Base-by-base conservation (phyloP, 2,888 invertebrate species). In the Macrosoma leucophasiata region DNA sequence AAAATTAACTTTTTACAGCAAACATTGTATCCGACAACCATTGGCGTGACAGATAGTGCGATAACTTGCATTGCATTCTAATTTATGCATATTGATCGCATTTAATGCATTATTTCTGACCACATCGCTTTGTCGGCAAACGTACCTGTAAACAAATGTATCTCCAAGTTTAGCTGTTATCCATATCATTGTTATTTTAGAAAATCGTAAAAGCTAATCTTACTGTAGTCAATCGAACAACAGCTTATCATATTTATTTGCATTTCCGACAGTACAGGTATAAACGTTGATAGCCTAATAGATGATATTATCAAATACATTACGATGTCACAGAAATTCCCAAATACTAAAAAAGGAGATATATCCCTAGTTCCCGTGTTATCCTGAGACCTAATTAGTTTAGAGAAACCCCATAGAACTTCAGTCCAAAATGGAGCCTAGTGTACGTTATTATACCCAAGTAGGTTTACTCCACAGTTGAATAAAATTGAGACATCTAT, bases 81-180 rank as follows among this genome's bases (percentile, higher is more conserved):
- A 58, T 66, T 66, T 74, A 55, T 66, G 73, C 76, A 77, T 77
- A 72, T 62, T 62, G 57, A 72, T 58, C 64, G 72, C 81, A 77
- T 75, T 63, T 51, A 62, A 62, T 61, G 65, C 71, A 76, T 73
- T 71, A 64, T 63, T 66, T 61, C 63, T 69, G 50, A 72, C 71
- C 76, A 79, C 79, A 82, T 81, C 69, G 84, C 82, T 84, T 82
- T 68, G 55, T 73, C 67, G 65, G 75, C 70, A 70, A 58, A 66
- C 66, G 64, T 61, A 56, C 58, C 55, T 57, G 59, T 64, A 51
- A 47, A 52, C 55, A 39, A 43, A 50, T n/a, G 50, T 53, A 52
- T 55, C 46, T 41, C 45, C 48, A 73, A 77, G 76, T 59, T 77
- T 78, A 74, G 77, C 73, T 72, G 74, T 78, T 65, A 58, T 54